phyloP scores from a whole-genome alignment of 1,140 invertebrate species.

The Acromyrmex echinatior region DNA sequence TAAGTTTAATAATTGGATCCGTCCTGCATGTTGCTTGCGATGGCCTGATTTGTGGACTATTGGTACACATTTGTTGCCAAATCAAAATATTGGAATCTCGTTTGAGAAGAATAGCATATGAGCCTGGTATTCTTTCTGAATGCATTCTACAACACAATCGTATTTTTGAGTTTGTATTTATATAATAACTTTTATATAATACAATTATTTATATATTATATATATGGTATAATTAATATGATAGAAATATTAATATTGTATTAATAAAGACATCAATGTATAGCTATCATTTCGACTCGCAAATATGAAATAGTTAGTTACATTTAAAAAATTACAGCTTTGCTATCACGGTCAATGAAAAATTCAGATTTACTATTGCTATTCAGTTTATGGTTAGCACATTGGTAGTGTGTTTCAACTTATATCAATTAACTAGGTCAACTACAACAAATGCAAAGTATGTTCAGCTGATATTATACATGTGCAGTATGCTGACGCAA shows the following conservation, averaged over 20 bases:
- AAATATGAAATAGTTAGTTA: neutral
- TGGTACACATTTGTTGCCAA: conserved; percentile 69
- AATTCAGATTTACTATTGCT: conserved; percentile 62
- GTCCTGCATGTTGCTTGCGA: conserved; percentile 65
- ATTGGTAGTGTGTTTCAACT: conserved; percentile 64
- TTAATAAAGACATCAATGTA: conserved; percentile 17
- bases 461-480: conserved; percentile 36
- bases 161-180: conserved; percentile 68
- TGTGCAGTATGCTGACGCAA: conserved; percentile 68
- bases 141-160: conserved; percentile 68
- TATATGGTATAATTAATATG: neutral
- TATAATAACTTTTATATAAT: neutral
- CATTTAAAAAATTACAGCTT: conserved; percentile 59
- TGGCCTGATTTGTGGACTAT: conserved; percentile 60
- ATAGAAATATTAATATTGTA: neutral
- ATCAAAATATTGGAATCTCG: conserved; percentile 70
- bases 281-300: neutral
- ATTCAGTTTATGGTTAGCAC: conserved; percentile 71
- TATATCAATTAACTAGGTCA: conserved; percentile 66
- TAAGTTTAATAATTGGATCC: conserved; percentile 28
- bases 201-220: too few species aligned
- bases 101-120: conserved; percentile 11
- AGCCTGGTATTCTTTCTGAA: conserved; percentile 19
- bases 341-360: conserved; percentile 59
- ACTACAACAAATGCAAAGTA: conserved; percentile 31